Percentiles rank a stretch among this genome's conserved stretches.
These are phyloP conservation scores for Orchesella cincta DNA, from an alignment of 1,140 invertebrate species.

Conservation along the genomic window DNA sequence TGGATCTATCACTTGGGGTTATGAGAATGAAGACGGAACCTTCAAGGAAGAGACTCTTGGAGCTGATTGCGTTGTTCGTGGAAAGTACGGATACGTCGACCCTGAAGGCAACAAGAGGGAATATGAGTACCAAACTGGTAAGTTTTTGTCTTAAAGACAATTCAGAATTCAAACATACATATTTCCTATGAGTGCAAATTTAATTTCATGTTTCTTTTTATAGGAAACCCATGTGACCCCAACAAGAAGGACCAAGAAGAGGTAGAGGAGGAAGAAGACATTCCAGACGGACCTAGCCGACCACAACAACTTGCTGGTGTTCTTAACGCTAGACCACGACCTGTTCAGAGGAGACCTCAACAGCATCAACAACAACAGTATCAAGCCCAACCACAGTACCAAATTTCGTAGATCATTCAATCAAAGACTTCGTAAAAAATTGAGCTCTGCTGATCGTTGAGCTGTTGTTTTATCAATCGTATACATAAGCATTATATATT, in stretches of 20 bases:
- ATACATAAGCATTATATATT: background rate
- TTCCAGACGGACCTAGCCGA: conserved; percentile 24
- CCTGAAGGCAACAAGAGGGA: conserved; percentile 66
- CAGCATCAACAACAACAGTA: conserved; percentile 4
- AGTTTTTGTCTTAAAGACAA: background rate
- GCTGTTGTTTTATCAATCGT: conserved; percentile 1
- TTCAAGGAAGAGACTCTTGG: conserved; percentile 77
- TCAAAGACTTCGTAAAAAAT: background rate
- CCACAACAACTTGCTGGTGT: conserved; percentile 39
- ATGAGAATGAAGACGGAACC: conserved; percentile 76
- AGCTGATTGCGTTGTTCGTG: conserved; percentile 74
- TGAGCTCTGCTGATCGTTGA: background rate
- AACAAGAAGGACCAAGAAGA: conserved; percentile 47
- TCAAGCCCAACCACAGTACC: conserved; percentile 14
- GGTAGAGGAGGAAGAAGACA: conserved; percentile 44
- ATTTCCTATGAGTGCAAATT: no score
- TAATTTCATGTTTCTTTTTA: background rate
- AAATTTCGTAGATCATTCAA: background rate
- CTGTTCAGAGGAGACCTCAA: conserved; percentile 32
- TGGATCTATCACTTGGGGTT: conserved; percentile 81
- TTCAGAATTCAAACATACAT: no score
- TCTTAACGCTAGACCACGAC: conserved; percentile 37
- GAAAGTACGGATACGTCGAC: conserved; percentile 74
- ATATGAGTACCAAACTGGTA: conserved; percentile 48
- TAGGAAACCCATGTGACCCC: conserved; percentile 50